Evolutionary conservation across 2,797 vertebrate species (phyloP).

Genomic region (Tangara arthus): DNA sequence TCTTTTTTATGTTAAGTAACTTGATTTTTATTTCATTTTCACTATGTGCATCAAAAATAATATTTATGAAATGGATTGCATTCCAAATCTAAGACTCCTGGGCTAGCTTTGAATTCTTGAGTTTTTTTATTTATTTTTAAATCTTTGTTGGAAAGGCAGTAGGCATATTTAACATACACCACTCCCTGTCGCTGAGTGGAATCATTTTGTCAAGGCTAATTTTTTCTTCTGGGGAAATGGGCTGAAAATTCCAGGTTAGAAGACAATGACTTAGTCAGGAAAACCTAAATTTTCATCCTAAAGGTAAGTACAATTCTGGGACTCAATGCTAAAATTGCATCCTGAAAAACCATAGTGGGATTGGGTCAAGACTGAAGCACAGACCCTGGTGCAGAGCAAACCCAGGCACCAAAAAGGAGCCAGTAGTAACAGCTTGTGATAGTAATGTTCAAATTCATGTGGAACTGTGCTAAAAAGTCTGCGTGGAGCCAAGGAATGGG

Average conservation of each 20-base stretch:
- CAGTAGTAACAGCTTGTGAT: background rate
- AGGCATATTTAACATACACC: background rate
- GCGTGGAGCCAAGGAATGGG: background rate
- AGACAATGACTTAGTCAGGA: background rate
- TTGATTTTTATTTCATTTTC: background rate
- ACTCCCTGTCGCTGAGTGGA: background rate
- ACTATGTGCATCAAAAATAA: background rate
- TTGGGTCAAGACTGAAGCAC: background rate
- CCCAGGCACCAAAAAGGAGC: background rate
- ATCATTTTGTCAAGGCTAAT: background rate
- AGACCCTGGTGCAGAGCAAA: background rate
- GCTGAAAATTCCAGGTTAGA: background rate
- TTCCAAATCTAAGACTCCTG: background rate
- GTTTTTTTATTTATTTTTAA: background rate
- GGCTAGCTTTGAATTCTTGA: background rate
- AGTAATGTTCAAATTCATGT: background rate
- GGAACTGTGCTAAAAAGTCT: background rate
- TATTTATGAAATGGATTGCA: background rate
- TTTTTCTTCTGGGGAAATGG: background rate
- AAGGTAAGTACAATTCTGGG: background rate
- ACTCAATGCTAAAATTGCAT: rapidly evolving
- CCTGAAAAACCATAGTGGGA: background rate
- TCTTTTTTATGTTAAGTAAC: background rate
- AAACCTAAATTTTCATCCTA: background rate
- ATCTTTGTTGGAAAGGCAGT: background rate